A percentile compares a stretch with the other conserved stretches of the same genome.
Conservation (phyloP, 1,140 invertebrate genomes). For the Ditylenchus dipsaci region DNA sequence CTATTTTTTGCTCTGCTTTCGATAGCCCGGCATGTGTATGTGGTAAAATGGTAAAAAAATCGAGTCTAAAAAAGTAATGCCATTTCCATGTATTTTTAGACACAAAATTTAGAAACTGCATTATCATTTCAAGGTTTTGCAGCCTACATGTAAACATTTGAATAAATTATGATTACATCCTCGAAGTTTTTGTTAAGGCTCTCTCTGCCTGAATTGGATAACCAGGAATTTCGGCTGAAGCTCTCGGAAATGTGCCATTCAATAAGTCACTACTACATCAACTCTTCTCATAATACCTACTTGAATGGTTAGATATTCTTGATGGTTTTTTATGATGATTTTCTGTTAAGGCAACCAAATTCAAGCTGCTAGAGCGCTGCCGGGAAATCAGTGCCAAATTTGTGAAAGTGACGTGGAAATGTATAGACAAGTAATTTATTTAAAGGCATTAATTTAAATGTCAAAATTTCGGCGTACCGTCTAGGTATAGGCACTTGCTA, state of each 20-base stretch:
- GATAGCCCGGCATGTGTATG: too few species aligned
- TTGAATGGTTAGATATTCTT: constrained; percentile 60
- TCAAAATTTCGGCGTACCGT: too few species aligned
- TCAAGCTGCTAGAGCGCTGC: constrained; percentile 32
- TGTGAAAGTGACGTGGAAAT: constrained; percentile 36
- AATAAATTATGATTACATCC: not conserved
- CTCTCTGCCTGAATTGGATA: not conserved
- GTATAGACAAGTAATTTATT: constrained; percentile 30
- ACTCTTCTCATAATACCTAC: constrained; percentile 90
- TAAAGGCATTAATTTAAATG: too few species aligned
- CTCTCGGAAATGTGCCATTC: not conserved
- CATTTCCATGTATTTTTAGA: not conserved
- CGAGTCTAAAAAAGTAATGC: too few species aligned
- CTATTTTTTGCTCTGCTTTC: too few species aligned
- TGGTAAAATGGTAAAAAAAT: too few species aligned
- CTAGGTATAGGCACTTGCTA: too few species aligned
- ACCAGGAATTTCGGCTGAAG: not conserved
- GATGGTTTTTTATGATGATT: too few species aligned
- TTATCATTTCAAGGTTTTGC: constrained; percentile 7
- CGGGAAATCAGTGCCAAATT: constrained; percentile 17
- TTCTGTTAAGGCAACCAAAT: constrained; percentile 35
- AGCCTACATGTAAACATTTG: constrained; percentile 15
- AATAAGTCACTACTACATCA: constrained; percentile 87
- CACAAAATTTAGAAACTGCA: not conserved
- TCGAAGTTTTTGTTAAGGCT: too few species aligned